Evolutionary conservation across 2,797 vertebrate genomes (phyloP).

Genomic region (Chelmon rostratus): DNA sequence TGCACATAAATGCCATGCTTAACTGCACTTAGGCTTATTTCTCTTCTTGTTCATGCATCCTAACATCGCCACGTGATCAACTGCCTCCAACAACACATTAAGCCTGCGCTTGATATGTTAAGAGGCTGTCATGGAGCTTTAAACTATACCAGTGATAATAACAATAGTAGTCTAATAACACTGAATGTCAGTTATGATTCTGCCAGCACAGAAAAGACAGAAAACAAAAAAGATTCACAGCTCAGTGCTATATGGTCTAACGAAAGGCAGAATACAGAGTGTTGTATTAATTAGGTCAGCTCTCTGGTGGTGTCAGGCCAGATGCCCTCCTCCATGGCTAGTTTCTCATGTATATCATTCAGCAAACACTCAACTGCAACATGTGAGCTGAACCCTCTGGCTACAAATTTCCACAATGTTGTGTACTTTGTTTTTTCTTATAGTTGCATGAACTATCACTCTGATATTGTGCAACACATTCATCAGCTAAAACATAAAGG

Average conservation of each 20-base stretch:
- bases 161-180: slow-evolving; percentile 5
- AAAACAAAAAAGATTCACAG: slow-evolving; percentile 2
- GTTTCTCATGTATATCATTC: not conserved
- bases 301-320: slow-evolving; percentile 23
- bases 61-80: slow-evolving; percentile 29
- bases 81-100: slow-evolving; percentile 47
- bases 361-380: slow-evolving; percentile 11
- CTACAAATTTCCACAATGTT: not conserved
- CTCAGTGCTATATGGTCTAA: not conserved
- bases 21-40: slow-evolving; percentile 56
- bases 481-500: not conserved
- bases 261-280: not conserved
- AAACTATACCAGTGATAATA: slow-evolving; percentile 6
- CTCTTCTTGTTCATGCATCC: slow-evolving; percentile 42
- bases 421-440: not conserved
- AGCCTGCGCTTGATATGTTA: slow-evolving; percentile 22
- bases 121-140: slow-evolving; percentile 22
- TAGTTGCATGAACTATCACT: not conserved
- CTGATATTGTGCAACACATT: not conserved
- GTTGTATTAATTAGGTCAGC: not conserved
- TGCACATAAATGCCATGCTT: slow-evolving; percentile 62
- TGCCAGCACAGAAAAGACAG: not conserved
- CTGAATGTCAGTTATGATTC: not conserved
- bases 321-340: not conserved
- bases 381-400: not conserved